Evolutionary conservation across 2,797 vertebrate species (phyloP).

Genomic region (Schizopygopsis malacanthus): DNA sequence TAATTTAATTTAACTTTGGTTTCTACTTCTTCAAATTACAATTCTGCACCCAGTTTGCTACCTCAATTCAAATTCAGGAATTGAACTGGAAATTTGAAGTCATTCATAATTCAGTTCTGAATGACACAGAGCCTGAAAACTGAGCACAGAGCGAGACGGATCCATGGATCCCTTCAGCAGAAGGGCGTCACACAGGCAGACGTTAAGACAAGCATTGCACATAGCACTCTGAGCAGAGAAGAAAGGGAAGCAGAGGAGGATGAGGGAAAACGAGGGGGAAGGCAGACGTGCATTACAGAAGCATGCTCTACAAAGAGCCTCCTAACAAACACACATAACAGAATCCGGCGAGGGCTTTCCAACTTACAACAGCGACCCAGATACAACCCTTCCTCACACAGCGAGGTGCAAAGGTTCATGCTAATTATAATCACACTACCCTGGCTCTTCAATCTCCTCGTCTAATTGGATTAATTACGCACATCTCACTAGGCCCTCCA

Average conservation of each 20-base stretch:
- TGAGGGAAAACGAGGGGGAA: conserved; percentile 29
- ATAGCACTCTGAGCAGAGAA: conserved; percentile 19
- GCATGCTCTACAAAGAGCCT: conserved; percentile 38
- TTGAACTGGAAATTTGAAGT: conserved; percentile 23
- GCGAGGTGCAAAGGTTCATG: conserved; percentile 63
- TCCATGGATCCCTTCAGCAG: conserved; percentile 39
- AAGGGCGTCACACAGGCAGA: conserved; percentile 35
- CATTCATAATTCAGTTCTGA: conserved; percentile 38
- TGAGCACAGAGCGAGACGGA: conserved; percentile 11
- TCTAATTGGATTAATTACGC: conserved; percentile 80
- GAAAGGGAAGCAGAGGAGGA: conserved; percentile 31
- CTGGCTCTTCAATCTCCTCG: conserved; percentile 65
- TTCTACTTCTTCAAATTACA: background rate
- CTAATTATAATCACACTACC: conserved; percentile 68
- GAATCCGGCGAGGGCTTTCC: conserved; percentile 34
- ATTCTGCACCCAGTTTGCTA: background rate
- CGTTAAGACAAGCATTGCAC: conserved; percentile 32
- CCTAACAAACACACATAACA: conserved; percentile 56
- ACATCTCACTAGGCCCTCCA: conserved; percentile 62
- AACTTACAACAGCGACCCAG: conserved; percentile 56
- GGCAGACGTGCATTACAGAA: conserved; percentile 40
- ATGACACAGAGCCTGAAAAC: conserved; percentile 29
- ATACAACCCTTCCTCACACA: conserved; percentile 45
- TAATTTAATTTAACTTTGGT: background rate
- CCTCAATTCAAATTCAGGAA: conserved; percentile 24